Percentiles rank a stretch among this genome's conserved stretches.
Evolutionary conservation across 92 coral and sea anemone genomes (phyloP).

Genomic region (Paramuricea clavata): DNA sequence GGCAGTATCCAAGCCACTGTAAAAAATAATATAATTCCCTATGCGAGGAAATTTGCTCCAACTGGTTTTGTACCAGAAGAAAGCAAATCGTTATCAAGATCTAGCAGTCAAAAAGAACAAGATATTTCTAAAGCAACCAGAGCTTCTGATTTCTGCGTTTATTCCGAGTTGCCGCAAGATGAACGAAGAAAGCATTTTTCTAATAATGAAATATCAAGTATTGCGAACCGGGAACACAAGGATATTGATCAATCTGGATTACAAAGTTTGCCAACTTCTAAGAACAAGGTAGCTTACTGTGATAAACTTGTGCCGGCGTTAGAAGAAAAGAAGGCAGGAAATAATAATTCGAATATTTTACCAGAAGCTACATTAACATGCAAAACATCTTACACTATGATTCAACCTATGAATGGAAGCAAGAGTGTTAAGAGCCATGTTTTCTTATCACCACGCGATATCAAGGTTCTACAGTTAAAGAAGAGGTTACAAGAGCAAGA

Average conservation of each 20-base stretch:
- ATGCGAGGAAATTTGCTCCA: not conserved
- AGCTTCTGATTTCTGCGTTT: not conserved
- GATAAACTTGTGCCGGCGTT: not conserved
- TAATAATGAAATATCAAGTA: not conserved
- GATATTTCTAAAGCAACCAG: not conserved
- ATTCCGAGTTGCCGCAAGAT: not conserved
- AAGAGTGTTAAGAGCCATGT: not conserved
- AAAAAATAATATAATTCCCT: not conserved
- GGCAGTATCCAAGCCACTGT: not conserved
- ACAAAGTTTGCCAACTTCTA: not conserved
- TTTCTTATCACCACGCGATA: not conserved
- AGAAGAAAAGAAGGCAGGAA: not conserved
- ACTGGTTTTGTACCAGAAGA: not conserved
- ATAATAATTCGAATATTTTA: not conserved
- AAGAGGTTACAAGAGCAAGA: not conserved
- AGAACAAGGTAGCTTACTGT: not conserved
- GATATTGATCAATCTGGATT: not conserved
- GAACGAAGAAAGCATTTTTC: not conserved
- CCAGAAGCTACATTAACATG: too few relatives aligned
- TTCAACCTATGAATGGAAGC: too few relatives aligned
- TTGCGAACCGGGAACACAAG: not conserved
- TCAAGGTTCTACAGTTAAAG: constrained; percentile 4
- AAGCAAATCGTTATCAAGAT: not conserved
- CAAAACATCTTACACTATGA: too few relatives aligned
- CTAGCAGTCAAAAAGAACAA: not conserved